A percentile compares a stretch with the other conserved stretches of the same genome.
phyloP scores from a whole-genome alignment of 2,797 vertebrate species.

The Acanthiza pusilla region DNA sequence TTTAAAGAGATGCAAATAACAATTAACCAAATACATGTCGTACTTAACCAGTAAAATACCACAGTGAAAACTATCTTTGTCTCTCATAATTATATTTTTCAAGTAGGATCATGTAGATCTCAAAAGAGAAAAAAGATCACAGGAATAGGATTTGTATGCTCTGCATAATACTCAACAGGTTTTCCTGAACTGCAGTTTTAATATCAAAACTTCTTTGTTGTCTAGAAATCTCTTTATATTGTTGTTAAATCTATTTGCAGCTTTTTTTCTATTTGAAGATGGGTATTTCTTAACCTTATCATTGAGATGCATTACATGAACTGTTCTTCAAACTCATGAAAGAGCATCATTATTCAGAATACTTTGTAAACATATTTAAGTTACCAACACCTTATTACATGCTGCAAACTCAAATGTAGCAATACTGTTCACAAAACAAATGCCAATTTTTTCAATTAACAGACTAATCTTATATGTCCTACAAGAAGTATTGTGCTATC shows the following conservation, averaged over 20 bases:
- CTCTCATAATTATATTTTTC: background rate
- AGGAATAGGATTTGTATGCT: background rate
- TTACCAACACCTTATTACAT: background rate
- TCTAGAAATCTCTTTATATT: background rate
- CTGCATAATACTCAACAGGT: background rate
- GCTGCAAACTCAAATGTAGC: background rate
- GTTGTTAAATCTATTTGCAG: background rate
- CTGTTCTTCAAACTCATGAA: background rate
- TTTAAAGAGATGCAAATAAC: constrained; percentile 6
- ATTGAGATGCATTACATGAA: background rate
- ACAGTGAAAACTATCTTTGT: background rate
- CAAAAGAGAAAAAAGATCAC: background rate
- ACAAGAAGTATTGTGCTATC: background rate
- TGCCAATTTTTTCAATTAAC: background rate
- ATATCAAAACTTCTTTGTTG: background rate
- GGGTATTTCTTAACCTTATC: background rate
- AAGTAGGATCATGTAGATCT: background rate
- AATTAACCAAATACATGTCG: background rate
- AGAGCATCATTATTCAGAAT: background rate
- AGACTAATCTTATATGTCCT: background rate
- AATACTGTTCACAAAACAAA: background rate
- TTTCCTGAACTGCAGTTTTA: background rate
- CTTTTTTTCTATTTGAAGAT: background rate
- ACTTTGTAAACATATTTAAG: background rate
- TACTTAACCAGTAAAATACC: background rate